A percentile compares a stretch with the other conserved stretches of the same genome.
Evolutionary conservation across 2,888 invertebrate genomes (phyloP).

Genomic region (Calameuta filiformis): DNA sequence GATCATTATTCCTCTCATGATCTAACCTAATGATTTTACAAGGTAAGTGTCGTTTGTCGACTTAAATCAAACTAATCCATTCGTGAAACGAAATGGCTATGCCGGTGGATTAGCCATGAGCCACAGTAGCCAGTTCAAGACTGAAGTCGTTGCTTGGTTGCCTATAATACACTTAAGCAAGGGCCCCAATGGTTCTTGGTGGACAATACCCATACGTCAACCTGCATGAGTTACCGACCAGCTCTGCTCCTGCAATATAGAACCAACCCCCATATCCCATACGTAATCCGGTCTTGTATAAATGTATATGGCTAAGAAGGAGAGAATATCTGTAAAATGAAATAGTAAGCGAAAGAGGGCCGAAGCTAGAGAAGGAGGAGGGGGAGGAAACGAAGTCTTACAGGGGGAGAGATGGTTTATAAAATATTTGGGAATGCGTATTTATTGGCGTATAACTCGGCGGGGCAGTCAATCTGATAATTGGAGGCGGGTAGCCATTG

Average conservation of each 20-base stretch:
- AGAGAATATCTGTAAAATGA: conserved; percentile 10
- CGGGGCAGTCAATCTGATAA: conserved; percentile 50
- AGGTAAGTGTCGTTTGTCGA: conserved; percentile 54
- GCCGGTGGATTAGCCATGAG: conserved; percentile 34
- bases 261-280: conserved; percentile 17
- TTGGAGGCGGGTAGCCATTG: conserved; percentile 38
- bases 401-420: conserved; percentile 25
- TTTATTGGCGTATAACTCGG: conserved; percentile 42
- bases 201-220: conserved; percentile 54
- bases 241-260: conserved; percentile 25
- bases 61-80: conserved; percentile 54
- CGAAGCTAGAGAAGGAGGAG: conserved; percentile 14
- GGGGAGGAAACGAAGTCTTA: conserved; percentile 17
- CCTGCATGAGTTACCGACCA: conserved; percentile 52
- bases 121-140: conserved; percentile 27
- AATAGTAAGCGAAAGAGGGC: conserved; percentile 8
- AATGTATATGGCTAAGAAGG: not conserved
- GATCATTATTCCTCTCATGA: not conserved
- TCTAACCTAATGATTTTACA: conserved; percentile 52
- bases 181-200: conserved; percentile 33
- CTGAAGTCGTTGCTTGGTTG: conserved; percentile 28
- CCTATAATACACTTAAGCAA: conserved; percentile 27
- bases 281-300: conserved; percentile 18
- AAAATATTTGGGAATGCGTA: conserved; percentile 47
- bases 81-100: conserved; percentile 40